Evolutionary conservation across 2,888 invertebrate species (phyloP), one percentile per base, ranked within the genome.

Genomic region (Pseudococcus viburni): DNA sequence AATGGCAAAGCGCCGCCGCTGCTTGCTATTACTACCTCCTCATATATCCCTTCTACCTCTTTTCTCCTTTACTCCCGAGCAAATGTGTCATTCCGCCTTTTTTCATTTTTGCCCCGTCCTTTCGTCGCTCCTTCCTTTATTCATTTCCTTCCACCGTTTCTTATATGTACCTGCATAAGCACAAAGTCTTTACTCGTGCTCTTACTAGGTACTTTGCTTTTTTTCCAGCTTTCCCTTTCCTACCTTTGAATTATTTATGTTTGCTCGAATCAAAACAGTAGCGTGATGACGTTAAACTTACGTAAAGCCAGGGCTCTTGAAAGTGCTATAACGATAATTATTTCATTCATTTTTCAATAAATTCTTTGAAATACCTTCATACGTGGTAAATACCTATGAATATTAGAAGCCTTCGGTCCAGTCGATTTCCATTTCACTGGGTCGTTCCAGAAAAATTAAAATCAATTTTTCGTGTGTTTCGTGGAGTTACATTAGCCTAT

Each of bases 21-120:
- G 51, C 85, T 51, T 33, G 33, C 42, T 64, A 26, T 39, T 68
- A 59, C 64, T 11, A 22, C 86, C 86, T 19, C 42, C 39, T 90
- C 90, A 90, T 90, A 88, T 90, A 90, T 86, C 89, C 46, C 42
- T 88, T 89, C 68, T 26, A 42, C 88, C 86, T 33, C 88, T 48
- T 83, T 88, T 33, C 84, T 85, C 51, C 84, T 73, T 26, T 11
- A 48, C 77, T 17, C 48, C 64, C 19, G 46, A 83, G 22, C 73
- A 33, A 59, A 86, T 83, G 46, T 59, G 77, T 89, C 89, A 87
- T 46, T 68, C 68, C 64, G 19, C 84, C 73, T 73, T 26, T 68
- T n/a, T 80, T 42, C 59, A 22, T 46, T 64, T 88, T 64, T 87
- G 22, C 22, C 4, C 59, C 73, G 22, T n/a, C 42, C 39, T 26